A percentile compares a stretch with the other conserved stretches of the same genome.
Evolutionary conservation across 2,113 vertebrate genomes (phyloP).

Genomic region (Arizona elegans): DNA sequence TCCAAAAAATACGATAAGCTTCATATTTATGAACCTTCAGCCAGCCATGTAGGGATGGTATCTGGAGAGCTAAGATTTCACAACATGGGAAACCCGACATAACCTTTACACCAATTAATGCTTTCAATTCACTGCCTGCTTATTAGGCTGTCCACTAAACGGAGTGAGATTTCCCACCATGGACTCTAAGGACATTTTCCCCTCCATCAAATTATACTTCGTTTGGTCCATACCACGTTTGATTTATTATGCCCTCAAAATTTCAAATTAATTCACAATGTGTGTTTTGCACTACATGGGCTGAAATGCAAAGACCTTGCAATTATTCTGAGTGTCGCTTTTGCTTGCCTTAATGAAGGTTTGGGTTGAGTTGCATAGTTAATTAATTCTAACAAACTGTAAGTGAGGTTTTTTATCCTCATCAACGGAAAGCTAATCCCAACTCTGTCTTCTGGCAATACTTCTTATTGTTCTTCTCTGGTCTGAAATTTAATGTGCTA

Average conservation of each 20-base stretch:
- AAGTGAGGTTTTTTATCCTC: neutral
- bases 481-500: neutral
- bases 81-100: neutral
- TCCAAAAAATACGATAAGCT: neutral
- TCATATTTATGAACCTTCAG: neutral
- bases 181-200: neutral
- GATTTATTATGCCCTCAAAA: neutral
- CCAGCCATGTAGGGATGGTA: neutral
- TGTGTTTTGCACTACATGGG: neutral
- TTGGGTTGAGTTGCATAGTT: neutral
- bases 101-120: neutral
- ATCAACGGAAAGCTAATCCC: neutral
- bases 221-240: neutral
- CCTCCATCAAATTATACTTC: neutral
- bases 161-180: neutral
- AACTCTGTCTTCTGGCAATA: neutral
- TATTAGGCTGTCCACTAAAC: neutral
- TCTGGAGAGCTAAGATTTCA: neutral
- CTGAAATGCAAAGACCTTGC: neutral
- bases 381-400: neutral
- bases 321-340: neutral
- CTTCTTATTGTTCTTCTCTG: neutral
- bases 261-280: neutral
- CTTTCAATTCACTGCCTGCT: neutral
- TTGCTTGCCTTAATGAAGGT: neutral